These are phyloP conservation scores for Eunapius fragilis DNA, from an alignment of 37 sponge, comb jelly and placozoan species.

Conservation along the genomic window DNA sequence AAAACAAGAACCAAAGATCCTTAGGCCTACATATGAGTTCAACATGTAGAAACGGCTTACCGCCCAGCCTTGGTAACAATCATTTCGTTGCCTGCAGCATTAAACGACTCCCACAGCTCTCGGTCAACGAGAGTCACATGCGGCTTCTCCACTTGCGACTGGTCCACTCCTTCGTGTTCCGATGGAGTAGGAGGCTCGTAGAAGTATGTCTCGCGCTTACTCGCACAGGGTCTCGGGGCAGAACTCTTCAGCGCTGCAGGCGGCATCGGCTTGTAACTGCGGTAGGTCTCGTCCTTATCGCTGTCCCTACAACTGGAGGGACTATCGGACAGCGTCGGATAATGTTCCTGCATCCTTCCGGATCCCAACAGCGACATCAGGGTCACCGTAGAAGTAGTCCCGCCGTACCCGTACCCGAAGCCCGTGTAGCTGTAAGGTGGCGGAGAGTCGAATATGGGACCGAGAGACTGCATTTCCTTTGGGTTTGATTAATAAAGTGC, in stretches of 20 bases:
- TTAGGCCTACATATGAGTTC: not conserved
- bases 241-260: not conserved
- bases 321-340: not conserved
- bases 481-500: not conserved
- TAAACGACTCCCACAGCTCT: constrained; percentile 65
- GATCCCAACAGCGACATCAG: not conserved
- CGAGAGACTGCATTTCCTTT: not conserved
- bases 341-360: not conserved
- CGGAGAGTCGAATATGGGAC: not conserved
- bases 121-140: constrained; percentile 23
- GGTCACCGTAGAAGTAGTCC: not conserved
- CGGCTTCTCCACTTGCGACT: not conserved
- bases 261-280: not conserved
- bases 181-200: not conserved
- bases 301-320: not conserved
- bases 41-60: constrained; percentile 15
- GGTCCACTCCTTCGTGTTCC: not conserved
- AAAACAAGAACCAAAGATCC: not conserved
- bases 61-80: constrained; percentile 80
- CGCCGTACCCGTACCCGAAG: not conserved
- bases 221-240: not conserved
- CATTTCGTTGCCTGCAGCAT: constrained; percentile 74
- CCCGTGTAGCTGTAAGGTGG: not conserved
- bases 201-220: not conserved
- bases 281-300: not conserved